Evolutionary conservation across 2,888 invertebrate genomes (phyloP).

Genomic region (Parnassius orleans): DNA sequence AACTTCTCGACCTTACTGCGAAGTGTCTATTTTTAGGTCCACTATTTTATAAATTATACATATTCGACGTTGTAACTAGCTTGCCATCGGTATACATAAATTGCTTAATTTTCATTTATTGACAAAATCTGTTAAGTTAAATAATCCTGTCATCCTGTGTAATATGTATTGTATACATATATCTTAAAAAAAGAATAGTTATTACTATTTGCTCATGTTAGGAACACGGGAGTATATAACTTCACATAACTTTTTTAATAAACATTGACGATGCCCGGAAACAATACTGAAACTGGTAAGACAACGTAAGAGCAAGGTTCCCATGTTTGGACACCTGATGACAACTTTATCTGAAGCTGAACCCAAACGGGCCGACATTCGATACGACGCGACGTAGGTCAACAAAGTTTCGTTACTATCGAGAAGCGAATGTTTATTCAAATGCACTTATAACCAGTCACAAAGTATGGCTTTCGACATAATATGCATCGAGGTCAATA

Average conservation of each 20-base stretch:
- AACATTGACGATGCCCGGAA: constrained; percentile 7
- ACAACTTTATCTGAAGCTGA: constrained; percentile 62
- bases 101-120: too few relatives aligned
- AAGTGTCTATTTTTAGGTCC: constrained; percentile 49
- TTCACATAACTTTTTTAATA: not conserved
- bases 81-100: too few relatives aligned
- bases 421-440: constrained; percentile 73
- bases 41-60: constrained; percentile 40
- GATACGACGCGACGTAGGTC: constrained; percentile 68
- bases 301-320: constrained; percentile 18
- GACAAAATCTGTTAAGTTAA: too few relatives aligned
- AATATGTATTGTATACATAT: too few relatives aligned
- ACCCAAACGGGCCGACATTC: constrained; percentile 56
- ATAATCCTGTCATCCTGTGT: too few relatives aligned
- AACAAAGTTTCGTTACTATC: constrained; percentile 71
- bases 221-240: not conserved
- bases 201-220: too few relatives aligned
- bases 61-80: not conserved
- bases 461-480: constrained; percentile 74
- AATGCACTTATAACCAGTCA: constrained; percentile 72
- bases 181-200: too few relatives aligned
- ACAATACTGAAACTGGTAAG: constrained; percentile 3
- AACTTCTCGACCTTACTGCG: constrained; percentile 52
- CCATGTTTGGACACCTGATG: constrained; percentile 65
- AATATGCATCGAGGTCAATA: constrained; percentile 75